Conservation (phyloP, 2,113 vertebrate species). For the Camelus dromedarius region DNA sequence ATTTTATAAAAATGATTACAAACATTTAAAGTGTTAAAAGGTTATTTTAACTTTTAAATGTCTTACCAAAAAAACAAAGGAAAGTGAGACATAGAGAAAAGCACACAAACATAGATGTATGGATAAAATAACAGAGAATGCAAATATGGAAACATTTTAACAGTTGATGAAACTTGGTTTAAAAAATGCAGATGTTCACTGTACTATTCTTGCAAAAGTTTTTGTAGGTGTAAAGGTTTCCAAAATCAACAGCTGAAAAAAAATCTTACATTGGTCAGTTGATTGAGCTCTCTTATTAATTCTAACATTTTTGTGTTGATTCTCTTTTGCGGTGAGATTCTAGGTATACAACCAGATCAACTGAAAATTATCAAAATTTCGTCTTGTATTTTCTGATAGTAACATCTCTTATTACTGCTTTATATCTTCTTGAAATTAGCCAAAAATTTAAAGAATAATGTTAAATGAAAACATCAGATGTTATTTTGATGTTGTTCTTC, state of each 20-base stretch:
- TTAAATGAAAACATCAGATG: neutral
- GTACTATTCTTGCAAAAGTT: neutral
- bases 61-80: neutral
- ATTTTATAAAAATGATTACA: no score
- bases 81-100: neutral
- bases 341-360: neutral
- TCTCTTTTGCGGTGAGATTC: neutral
- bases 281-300: neutral
- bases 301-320: neutral
- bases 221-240: neutral
- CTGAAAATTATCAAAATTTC: neutral
- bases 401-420: neutral
- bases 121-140: neutral
- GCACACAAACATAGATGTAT: neutral
- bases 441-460: neutral
- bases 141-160: neutral
- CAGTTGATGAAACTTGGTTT: neutral
- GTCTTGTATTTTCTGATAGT: neutral
- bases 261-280: neutral
- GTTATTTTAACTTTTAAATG: neutral
- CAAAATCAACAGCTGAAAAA: neutral
- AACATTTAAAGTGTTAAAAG: no score
- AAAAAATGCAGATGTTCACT: neutral
- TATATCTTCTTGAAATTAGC: conserved; percentile 6
- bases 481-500: neutral